A percentile compares a stretch with the other conserved stretches of the same genome.
These are phyloP conservation scores for Odontomyia ornata DNA, from an alignment of 2,888 invertebrate genomes.

Conservation along the genomic window DNA sequence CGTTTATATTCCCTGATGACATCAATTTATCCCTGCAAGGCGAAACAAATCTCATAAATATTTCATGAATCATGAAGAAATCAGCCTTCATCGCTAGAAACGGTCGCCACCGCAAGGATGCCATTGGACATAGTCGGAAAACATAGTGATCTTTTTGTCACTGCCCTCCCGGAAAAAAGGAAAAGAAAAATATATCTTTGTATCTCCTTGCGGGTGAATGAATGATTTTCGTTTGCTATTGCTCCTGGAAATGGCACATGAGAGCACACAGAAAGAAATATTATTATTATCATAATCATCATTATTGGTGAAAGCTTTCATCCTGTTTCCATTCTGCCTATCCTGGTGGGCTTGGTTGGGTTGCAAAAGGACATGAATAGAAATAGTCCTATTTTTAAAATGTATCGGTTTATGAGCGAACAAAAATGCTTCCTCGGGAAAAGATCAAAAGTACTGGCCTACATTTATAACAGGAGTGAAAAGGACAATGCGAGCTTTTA, in stretches of 20 bases:
- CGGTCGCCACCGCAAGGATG: background rate
- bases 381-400: background rate
- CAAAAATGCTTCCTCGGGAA: no score
- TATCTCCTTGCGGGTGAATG: background rate
- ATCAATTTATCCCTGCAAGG: conserved; percentile 48
- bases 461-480: no score
- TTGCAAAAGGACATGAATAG: background rate
- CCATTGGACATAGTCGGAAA: background rate
- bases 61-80: conserved; percentile 46
- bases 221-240: background rate
- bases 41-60: conserved; percentile 51
- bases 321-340: background rate
- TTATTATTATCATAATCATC: conserved; percentile 45
- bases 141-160: background rate
- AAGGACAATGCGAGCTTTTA: no score
- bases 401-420: background rate
- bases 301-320: conserved; percentile 43
- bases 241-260: conserved; percentile 29
- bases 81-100: conserved; percentile 11
- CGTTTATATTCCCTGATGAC: conserved; percentile 49
- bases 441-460: no score
- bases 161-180: background rate
- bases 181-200: background rate
- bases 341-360: background rate
- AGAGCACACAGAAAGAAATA: conserved; percentile 40